Evolutionary conservation across 1,140 invertebrate species (phyloP).

Genomic region (Cydia fagiglandana): DNA sequence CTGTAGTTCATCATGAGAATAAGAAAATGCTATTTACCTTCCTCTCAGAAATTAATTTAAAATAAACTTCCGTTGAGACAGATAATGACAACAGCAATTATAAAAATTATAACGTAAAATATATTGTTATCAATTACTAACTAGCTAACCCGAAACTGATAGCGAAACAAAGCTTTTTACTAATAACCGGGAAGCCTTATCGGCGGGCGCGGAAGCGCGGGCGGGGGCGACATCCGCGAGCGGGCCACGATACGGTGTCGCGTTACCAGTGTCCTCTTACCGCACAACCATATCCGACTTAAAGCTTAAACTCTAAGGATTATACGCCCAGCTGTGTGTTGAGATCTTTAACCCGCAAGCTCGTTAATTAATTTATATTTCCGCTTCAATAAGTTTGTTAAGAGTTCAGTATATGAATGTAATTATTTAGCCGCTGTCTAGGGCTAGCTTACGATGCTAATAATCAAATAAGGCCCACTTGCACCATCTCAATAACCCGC

Average conservation of each 20-base stretch:
- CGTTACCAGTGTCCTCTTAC: conserved; percentile 51
- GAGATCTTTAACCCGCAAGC: conserved; percentile 35
- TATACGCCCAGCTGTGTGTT: conserved; percentile 34
- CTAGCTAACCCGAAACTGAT: conserved; percentile 8
- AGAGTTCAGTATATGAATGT: conserved; percentile 20
- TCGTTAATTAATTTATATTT: conserved; percentile 44
- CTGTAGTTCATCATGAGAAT: too few relatives aligned
- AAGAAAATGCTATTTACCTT: too few relatives aligned
- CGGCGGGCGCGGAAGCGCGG: conserved; percentile 48
- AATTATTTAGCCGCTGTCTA: too few relatives aligned
- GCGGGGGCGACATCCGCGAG: conserved; percentile 58
- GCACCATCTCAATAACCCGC: too few relatives aligned
- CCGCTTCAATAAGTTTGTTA: conserved; percentile 31
- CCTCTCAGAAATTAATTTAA: not conserved
- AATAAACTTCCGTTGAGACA: not conserved
- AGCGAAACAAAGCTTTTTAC: conserved; percentile 19
- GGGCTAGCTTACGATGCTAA: too few relatives aligned
- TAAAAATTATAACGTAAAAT: not conserved
- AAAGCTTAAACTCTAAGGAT: conserved; percentile 2
- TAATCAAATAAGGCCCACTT: too few relatives aligned
- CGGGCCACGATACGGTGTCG: conserved; percentile 59
- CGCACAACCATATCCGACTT: conserved; percentile 35
- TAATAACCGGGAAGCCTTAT: conserved; percentile 64
- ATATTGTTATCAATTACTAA: conserved; percentile 17
- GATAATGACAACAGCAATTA: not conserved